A percentile compares a stretch with the other conserved stretches of the same genome.
These are phyloP conservation scores for Bugula neritina DNA, from an alignment of 2,888 invertebrate species.

Conservation along the genomic window DNA sequence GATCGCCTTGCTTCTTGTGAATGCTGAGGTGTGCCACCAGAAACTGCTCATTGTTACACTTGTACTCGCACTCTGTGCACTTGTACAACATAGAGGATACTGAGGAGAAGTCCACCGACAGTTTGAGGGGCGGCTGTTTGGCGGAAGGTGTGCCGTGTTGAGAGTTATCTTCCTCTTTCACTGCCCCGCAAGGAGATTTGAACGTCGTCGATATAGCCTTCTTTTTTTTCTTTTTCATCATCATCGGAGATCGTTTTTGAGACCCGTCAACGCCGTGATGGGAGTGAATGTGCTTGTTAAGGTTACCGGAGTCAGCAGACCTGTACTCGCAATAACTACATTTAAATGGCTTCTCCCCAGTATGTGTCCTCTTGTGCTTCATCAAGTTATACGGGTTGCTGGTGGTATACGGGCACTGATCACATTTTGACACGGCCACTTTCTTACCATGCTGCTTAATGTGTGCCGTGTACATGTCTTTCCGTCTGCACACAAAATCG, in stretches of 20 bases:
- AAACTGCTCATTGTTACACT: slow-evolving; percentile 5
- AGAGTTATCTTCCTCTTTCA: not conserved
- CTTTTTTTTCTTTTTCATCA: slow-evolving; percentile 14
- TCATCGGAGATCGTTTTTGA: not conserved
- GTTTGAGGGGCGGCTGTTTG: not conserved
- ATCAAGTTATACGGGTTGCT: slow-evolving; percentile 23
- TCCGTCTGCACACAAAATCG: slow-evolving; percentile 16
- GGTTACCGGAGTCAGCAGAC: slow-evolving; percentile 20
- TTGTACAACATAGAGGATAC: slow-evolving; percentile 3
- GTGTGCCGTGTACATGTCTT: slow-evolving; percentile 25
- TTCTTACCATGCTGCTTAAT: slow-evolving; percentile 13
- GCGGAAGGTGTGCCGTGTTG: not conserved
- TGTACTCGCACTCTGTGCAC: slow-evolving; percentile 23
- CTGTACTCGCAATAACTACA: slow-evolving; percentile 11
- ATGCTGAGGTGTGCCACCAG: slow-evolving; percentile 19
- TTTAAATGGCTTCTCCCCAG: slow-evolving; percentile 22
- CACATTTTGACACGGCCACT: slow-evolving; percentile 5
- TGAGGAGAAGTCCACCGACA: not conserved
- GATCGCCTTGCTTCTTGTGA: slow-evolving; percentile 26
- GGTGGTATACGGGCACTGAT: slow-evolving; percentile 21
- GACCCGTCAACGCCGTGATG: slow-evolving; percentile 18
- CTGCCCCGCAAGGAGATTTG: not conserved
- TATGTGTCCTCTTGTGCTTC: slow-evolving; percentile 22
- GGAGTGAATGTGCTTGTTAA: slow-evolving; percentile 23
- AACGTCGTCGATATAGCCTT: not conserved